Percentiles rank a stretch among this genome's conserved stretches.
Conservation (phyloP, 2,888 invertebrate genomes). For the Metopia argyrocephala region DNA sequence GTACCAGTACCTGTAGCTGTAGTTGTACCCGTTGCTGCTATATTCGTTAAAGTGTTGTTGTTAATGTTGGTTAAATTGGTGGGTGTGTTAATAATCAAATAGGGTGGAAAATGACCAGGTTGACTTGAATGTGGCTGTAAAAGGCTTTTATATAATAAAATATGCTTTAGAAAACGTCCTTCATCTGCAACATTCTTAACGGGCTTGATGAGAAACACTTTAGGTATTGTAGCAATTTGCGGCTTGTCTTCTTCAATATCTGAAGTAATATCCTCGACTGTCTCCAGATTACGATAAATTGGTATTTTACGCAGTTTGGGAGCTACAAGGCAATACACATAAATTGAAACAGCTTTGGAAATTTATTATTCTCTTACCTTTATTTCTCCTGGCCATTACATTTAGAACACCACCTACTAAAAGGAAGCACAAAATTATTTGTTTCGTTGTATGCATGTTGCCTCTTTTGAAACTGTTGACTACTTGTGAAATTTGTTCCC, state of each 20-base stretch:
- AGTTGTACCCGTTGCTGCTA: neutral
- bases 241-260: neutral
- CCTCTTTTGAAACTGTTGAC: neutral
- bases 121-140: neutral
- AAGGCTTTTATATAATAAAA: constrained; percentile 23
- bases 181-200: neutral
- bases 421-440: neutral
- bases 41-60: constrained; percentile 37
- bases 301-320: neutral
- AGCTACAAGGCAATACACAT: neutral
- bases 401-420: neutral
- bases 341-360: neutral
- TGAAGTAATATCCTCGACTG: neutral
- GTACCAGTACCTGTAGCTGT: neutral
- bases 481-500: neutral
- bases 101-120: constrained; percentile 26
- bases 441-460: constrained; percentile 18
- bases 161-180: constrained; percentile 46
- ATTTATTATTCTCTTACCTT: neutral
- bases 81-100: constrained; percentile 39
- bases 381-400: neutral
- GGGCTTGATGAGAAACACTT: neutral
- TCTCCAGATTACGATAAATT: constrained; percentile 1
- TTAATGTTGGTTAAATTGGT: constrained; percentile 41
- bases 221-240: neutral